Conservation (phyloP, 2,888 invertebrate genomes). For the Rugalucina vietnamica region DNA sequence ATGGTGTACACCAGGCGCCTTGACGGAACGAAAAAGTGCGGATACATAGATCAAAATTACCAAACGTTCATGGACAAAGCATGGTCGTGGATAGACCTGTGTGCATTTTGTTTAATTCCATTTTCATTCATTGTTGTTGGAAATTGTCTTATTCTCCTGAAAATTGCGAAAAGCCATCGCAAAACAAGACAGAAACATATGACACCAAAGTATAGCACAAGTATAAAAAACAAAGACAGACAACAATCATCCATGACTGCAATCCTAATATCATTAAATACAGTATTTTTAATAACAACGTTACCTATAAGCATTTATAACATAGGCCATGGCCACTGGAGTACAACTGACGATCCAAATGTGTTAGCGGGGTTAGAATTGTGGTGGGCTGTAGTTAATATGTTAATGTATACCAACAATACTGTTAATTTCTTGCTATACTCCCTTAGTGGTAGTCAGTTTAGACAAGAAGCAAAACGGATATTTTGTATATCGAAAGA, state of each 20-base stretch:
- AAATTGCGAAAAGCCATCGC: slow-evolving; percentile 61
- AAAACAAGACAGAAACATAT: slow-evolving; percentile 22
- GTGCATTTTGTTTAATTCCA: slow-evolving; percentile 72
- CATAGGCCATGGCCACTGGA: slow-evolving; percentile 63
- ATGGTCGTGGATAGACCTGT: slow-evolving; percentile 80
- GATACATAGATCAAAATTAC: slow-evolving; percentile 48
- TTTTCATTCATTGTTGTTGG: slow-evolving; percentile 72
- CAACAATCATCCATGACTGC: slow-evolving; percentile 73
- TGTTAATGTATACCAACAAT: slow-evolving; percentile 76
- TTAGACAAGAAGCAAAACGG: slow-evolving; percentile 67
- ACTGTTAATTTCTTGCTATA: slow-evolving; percentile 75
- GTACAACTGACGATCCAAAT: not conserved
- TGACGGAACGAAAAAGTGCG: slow-evolving; percentile 44
- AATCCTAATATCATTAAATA: slow-evolving; percentile 70
- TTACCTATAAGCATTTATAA: slow-evolving; percentile 71
- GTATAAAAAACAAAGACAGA: no score
- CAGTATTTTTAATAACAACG: slow-evolving; percentile 71
- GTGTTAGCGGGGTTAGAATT: slow-evolving; percentile 50
- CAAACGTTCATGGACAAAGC: slow-evolving; percentile 47
- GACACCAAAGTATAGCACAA: not conserved
- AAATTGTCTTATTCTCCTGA: slow-evolving; percentile 71
- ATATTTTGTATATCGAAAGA: no score
- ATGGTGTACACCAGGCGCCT: slow-evolving; percentile 42
- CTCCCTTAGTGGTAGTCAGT: slow-evolving; percentile 74
- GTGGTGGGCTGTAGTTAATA: slow-evolving; percentile 69